Base-by-base conservation (phyloP, 30 jellyfish, hydroid and myxozoan genomes). In the Haliclystus octoradiatus region DNA sequence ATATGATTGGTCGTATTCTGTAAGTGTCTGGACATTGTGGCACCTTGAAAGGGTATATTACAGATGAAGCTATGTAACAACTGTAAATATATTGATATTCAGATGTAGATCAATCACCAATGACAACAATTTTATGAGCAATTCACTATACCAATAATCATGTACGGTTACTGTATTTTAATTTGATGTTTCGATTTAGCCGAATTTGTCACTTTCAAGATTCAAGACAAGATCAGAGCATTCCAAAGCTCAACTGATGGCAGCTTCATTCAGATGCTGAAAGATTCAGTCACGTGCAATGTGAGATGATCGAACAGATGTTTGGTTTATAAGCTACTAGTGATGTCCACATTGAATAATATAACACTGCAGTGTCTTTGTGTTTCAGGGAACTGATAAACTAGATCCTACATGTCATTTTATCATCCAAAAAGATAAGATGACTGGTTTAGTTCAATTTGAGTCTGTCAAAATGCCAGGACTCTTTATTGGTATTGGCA, bases 401-500 rank as follows among this genome's bases (percentile, higher is more conserved):
- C 40, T 62, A 26, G 82, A 75, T 13, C 51, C 62, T 31, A 64
- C 62, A 1, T 83, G 95, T 26, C 86, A 76, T 62, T 75, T 83
- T 66, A 74, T 7, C n/a, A 33, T 83, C 19, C 91, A 75, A 74
- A 67, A 65, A 64, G 69, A 63, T 32, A 70, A 65, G 28, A 50
- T 28, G 5, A 34, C 71, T 3, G 95, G 78, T 3, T 19, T 27
- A 13, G 13, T 75, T 14, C 85, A 71, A 46, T 33, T 83, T 2
- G 95, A 83, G 34, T 83, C 95, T 5, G 77, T 68, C 46, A 68
- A 74, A 50, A 83, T 73, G 85, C 84, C 85, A 4, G 95, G 95
- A 1, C 83, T 83, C 3, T 83, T 65, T 52, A 64, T 83, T 62
- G 90, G 92, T 7, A 66, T 70, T 35, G 72, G 72, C 4, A 78